Percentiles rank a stretch among this genome's conserved stretches.
phyloP scores from a whole-genome alignment of 2,113 vertebrate species.

The Tragelaphus strepsiceros region DNA sequence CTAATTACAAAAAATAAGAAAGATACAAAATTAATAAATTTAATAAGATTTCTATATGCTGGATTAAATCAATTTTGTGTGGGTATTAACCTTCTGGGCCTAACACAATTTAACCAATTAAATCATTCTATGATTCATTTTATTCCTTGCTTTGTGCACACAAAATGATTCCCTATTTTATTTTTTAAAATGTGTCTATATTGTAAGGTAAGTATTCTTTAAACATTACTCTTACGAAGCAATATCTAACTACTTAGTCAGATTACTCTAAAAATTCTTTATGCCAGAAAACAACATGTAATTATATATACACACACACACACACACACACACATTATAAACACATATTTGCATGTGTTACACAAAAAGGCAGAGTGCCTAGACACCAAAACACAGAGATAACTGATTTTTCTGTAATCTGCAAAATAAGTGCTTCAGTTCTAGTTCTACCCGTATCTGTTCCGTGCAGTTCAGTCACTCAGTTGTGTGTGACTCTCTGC shows the following conservation, averaged over 20 bases:
- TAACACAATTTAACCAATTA: not conserved
- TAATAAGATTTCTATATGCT: not conserved
- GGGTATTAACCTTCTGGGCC: not conserved
- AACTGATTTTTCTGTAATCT: not conserved
- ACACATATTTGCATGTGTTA: not conserved
- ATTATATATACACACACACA: not conserved
- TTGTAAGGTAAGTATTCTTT: constrained; percentile 33
- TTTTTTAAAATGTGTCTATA: not conserved
- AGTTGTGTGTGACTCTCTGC: not conserved
- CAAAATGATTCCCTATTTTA: not conserved
- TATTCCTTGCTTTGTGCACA: not conserved
- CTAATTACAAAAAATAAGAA: not conserved
- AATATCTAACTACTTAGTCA: constrained; percentile 44
- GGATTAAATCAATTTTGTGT: not conserved
- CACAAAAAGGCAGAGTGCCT: not conserved
- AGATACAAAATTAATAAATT: not conserved
- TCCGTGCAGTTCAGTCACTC: not conserved
- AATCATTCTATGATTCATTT: not conserved
- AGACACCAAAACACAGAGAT: not conserved
- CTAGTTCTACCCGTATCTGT: not conserved
- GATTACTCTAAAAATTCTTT: not conserved
- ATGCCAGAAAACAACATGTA: constrained; percentile 10
- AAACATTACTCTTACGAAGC: constrained; percentile 34
- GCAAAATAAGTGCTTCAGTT: not conserved
- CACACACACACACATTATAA: rapidly evolving